Evolutionary conservation across 2,888 invertebrate genomes (phyloP).

Genomic region (Drepana falcataria): DNA sequence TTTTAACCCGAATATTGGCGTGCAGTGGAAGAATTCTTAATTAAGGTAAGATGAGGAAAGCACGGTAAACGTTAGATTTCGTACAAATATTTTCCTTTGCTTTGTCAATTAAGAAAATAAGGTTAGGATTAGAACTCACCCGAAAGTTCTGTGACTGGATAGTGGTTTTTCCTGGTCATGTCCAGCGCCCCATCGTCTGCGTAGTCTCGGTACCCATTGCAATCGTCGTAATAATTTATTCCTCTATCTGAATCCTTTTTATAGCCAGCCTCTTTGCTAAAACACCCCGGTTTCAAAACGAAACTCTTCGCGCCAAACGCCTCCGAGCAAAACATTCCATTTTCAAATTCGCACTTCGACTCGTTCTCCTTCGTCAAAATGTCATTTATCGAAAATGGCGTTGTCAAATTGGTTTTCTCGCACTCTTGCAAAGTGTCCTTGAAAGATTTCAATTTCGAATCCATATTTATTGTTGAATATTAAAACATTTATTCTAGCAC

Average conservation of each 20-base stretch:
- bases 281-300: constrained; percentile 44
- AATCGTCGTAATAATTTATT: constrained; percentile 65
- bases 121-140: constrained; percentile 40
- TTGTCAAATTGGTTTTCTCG: constrained; percentile 70
- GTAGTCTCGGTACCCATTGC: constrained; percentile 55
- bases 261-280: constrained; percentile 43
- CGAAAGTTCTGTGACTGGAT: constrained; percentile 68
- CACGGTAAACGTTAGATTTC: no score
- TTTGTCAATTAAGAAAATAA: no score
- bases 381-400: constrained; percentile 86
- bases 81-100: no score
- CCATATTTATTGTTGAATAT: constrained; percentile 49
- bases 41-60: no score
- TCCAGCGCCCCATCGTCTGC: constrained; percentile 67
- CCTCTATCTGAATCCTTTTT: constrained; percentile 62
- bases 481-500: constrained; percentile 44
- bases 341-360: constrained; percentile 63
- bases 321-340: constrained; percentile 54
- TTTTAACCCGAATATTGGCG: no score
- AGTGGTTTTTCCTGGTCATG: constrained; percentile 70
- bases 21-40: no score
- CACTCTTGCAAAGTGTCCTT: constrained; percentile 61
- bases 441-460: constrained; percentile 61
- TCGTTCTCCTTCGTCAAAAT: constrained; percentile 81
- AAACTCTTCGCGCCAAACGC: constrained; percentile 61